Conservation (phyloP, 2,113 vertebrate species). For the Catagonus wagneri region DNA sequence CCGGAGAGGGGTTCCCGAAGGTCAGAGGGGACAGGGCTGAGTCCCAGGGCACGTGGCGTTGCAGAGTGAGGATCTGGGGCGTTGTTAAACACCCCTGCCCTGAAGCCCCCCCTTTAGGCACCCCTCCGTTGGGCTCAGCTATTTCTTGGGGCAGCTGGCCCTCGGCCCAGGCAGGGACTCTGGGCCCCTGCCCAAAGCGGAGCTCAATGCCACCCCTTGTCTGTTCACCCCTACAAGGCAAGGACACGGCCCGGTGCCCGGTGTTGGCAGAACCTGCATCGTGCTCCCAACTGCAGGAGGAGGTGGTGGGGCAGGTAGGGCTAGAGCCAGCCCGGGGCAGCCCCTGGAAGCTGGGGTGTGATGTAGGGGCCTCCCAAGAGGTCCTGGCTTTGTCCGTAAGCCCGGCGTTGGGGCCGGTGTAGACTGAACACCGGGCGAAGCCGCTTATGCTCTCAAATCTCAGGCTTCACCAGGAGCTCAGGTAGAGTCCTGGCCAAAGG, state of each 20-base stretch:
- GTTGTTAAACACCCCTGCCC: neutral
- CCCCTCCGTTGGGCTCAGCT: neutral
- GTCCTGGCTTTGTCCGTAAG: neutral
- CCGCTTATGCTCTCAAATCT: neutral
- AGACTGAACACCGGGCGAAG: neutral
- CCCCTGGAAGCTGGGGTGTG: neutral
- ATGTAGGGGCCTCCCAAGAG: neutral
- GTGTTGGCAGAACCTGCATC: constrained; percentile 66
- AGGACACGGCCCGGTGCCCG: constrained; percentile 59
- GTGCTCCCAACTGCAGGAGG: constrained; percentile 41
- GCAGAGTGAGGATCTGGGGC: neutral
- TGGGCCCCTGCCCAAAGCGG: constrained; percentile 57
- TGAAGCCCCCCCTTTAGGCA: neutral
- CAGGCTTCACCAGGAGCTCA: neutral
- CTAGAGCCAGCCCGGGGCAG: constrained; percentile 33
- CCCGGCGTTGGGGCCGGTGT: neutral
- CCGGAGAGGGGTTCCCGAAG: neutral
- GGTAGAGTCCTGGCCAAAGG: neutral
- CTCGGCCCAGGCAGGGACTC: constrained; percentile 58
- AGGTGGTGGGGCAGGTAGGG: constrained; percentile 65
- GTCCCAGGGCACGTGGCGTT: neutral
- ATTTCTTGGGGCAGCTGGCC: constrained; percentile 60
- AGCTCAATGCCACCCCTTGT: constrained; percentile 76
- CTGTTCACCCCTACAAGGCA: constrained; percentile 37
- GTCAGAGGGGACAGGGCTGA: neutral